Base-by-base conservation (phyloP, 1,140 invertebrate genomes). In the Ips nitidus region DNA sequence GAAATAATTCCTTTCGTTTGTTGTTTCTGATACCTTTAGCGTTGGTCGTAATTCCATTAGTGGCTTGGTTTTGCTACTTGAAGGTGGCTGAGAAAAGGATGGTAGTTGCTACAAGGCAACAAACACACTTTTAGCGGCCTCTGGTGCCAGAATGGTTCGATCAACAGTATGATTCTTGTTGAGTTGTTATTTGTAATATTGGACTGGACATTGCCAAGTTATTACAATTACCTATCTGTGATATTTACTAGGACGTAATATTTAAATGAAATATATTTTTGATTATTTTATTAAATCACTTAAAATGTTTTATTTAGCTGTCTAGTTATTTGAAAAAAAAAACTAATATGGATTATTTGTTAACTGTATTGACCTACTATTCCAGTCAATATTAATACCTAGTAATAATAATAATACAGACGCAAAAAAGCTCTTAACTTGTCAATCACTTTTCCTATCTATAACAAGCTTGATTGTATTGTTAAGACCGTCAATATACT, bases 21-120 rank as follows among this genome's bases (percentile, higher is more conserved):
- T 56, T 79, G 22, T 79, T 79, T 68, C 52, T 79, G 41, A 73
- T 79, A 8, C 77, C 77, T 2, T 52, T 79, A 1, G 64, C 52
- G 3, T 70, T 79, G 47, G 60, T 73, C 22, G 65, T 79, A 41
- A 62, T 74, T 52, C 76, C 76, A 8, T 22, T 69, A n/a, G 53
- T 69, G 2, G 71, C 76, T 7, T 79, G 77, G 76, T 66, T 77
- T 67, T 77, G 76, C 58, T 77, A 77, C 70, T 72, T 72, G 55
- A 66, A 72, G 22, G 75, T 71, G 60, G 76, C 75, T 52, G 73
- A 73, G 62, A 76, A 73, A 57, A 65, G 37, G 6, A 43, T 56
- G 43, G 42, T 47, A 6, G 43, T 62, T 1, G 59, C 61, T 22
- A 59, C 66, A 4, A 70, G 64, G 52, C 69, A 70, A 57, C 72